Percentiles rank a stretch among this genome's conserved stretches.
phyloP scores from a whole-genome alignment of 30 jellyfish, hydroid and myxozoan species.

The Aurelia aurita complex sp. Pacific region DNA sequence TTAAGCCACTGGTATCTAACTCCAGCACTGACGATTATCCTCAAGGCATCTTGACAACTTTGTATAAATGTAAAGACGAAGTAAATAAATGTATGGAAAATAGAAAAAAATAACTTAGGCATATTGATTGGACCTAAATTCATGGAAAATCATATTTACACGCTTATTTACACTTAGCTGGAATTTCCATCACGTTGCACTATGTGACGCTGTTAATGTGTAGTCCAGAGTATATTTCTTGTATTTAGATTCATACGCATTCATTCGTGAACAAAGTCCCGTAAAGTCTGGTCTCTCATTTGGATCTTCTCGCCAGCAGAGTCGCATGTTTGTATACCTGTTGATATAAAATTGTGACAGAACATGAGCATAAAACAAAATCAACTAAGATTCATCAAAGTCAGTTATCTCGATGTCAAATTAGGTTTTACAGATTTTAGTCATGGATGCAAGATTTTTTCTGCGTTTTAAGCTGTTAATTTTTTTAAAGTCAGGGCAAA shows the following conservation, averaged over 20 bases:
- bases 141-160: conserved; percentile 72
- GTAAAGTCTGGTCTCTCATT: conserved; percentile 72
- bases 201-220: conserved; percentile 12
- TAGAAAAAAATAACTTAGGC: conserved; percentile 34
- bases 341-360: neutral
- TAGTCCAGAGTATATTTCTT: conserved; percentile 55
- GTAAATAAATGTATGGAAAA: too few species aligned
- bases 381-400: too few species aligned
- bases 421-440: too few species aligned
- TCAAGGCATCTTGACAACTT: too few species aligned
- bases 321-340: conserved; percentile 78
- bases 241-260: conserved; percentile 60
- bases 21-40: too few species aligned
- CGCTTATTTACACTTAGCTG: conserved; percentile 27
- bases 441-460: too few species aligned
- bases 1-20: too few species aligned
- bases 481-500: too few species aligned
- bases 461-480: too few species aligned
- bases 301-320: conserved; percentile 84
- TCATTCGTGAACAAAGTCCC: conserved; percentile 57
- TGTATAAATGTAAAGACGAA: too few species aligned
- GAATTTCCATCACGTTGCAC: conserved; percentile 22
- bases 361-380: too few species aligned
- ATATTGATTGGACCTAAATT: conserved; percentile 15
- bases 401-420: too few species aligned